These are phyloP conservation scores for Acanthopleura granulata DNA, from an alignment of 2,888 invertebrate genomes.

Conservation along the genomic window DNA sequence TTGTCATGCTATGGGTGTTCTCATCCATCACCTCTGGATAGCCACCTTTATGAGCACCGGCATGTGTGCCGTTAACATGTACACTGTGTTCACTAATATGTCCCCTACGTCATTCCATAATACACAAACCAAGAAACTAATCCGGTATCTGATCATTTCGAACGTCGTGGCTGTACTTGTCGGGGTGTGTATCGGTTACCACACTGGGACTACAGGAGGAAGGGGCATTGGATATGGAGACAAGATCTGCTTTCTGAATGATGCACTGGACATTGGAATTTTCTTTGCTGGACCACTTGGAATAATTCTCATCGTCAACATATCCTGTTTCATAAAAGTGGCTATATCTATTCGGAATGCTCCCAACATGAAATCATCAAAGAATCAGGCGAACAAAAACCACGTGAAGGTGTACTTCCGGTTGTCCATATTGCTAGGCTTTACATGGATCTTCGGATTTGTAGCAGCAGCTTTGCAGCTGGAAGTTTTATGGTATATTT, in stretches of 20 bases:
- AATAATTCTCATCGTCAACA: conserved; percentile 13
- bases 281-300: conserved; percentile 24
- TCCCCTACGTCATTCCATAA: too few relatives aligned
- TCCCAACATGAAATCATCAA: background rate
- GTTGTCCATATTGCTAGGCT: too few relatives aligned
- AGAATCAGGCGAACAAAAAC: background rate
- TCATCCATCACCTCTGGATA: too few relatives aligned
- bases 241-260: conserved; percentile 21
- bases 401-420: too few relatives aligned
- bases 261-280: conserved; percentile 7
- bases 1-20: too few relatives aligned
- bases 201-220: background rate
- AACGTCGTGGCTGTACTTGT: background rate
- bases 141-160: background rate
- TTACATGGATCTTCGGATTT: too few relatives aligned
- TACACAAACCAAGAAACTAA: background rate
- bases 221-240: conserved; percentile 23
- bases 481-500: too few relatives aligned
- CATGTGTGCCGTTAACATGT: background rate
- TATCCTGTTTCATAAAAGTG: conserved; percentile 19
- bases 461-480: too few relatives aligned
- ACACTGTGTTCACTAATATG: background rate
- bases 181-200: background rate
- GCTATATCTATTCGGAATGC: background rate
- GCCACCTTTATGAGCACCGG: too few relatives aligned